Evolutionary conservation across 2,888 invertebrate genomes (phyloP).

Genomic region (Dicyrtoma fusca): DNA sequence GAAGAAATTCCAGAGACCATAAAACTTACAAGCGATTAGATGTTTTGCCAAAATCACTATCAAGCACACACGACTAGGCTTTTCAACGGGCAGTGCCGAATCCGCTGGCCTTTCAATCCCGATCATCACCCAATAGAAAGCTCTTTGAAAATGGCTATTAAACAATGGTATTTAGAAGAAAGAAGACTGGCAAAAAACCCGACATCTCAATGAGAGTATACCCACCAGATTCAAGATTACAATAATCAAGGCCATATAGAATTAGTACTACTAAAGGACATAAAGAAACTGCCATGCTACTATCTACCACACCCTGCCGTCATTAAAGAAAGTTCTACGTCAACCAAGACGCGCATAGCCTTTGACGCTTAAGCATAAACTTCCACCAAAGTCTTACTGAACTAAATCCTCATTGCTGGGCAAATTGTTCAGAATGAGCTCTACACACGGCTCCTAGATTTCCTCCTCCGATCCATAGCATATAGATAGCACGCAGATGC

Average conservation of each 20-base stretch:
- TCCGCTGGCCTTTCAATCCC: too few relatives aligned
- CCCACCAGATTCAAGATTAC: constrained; percentile 45
- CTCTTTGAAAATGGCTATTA: too few relatives aligned
- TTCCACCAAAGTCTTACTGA: constrained; percentile 53
- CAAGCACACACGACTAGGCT: too few relatives aligned
- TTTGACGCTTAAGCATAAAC: constrained; percentile 57
- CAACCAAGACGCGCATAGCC: constrained; percentile 57
- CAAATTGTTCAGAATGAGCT: constrained; percentile 51
- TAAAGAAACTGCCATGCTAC: constrained; percentile 34
- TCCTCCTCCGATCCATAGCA: constrained; percentile 52
- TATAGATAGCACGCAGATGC: constrained; percentile 58
- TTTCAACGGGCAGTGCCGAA: too few relatives aligned
- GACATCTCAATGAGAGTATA: too few relatives aligned
- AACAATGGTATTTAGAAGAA: too few relatives aligned
- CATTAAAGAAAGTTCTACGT: constrained; percentile 49
- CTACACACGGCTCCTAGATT: constrained; percentile 54
- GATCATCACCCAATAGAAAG: too few relatives aligned
- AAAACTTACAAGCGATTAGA: too few relatives aligned
- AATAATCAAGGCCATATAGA: constrained; percentile 49
- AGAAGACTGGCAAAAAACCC: too few relatives aligned
- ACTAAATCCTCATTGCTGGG: constrained; percentile 56
- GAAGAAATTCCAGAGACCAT: too few relatives aligned
- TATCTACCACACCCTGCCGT: constrained; percentile 57
- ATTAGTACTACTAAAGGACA: constrained; percentile 29
- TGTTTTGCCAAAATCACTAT: too few relatives aligned